phyloP scores from a whole-genome alignment of 2,888 invertebrate species.

The Synergus umbraculus region DNA sequence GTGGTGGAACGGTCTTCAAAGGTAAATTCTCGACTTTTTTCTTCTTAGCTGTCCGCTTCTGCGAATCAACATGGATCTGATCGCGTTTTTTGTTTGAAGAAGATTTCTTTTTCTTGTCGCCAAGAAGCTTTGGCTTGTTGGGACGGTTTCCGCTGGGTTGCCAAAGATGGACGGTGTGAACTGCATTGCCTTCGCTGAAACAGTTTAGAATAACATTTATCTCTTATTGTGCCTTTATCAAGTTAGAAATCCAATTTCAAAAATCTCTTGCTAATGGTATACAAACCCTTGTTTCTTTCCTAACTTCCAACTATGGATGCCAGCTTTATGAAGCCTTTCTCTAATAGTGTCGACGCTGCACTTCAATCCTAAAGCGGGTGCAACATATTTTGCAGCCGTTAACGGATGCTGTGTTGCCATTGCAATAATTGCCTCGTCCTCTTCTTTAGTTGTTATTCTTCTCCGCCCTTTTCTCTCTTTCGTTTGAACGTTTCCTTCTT shows the following conservation, averaged over 20 bases:
- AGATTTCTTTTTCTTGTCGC: slow-evolving; percentile 67
- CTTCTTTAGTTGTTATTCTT: slow-evolving; percentile 74
- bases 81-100: slow-evolving; percentile 59
- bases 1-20: slow-evolving; percentile 58
- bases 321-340: slow-evolving; percentile 74
- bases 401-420: slow-evolving; percentile 75
- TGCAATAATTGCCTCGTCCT: slow-evolving; percentile 75
- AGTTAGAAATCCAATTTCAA: neutral
- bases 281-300: slow-evolving; percentile 74
- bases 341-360: slow-evolving; percentile 75
- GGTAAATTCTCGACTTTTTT: slow-evolving; percentile 56
- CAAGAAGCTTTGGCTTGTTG: slow-evolving; percentile 68
- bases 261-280: neutral
- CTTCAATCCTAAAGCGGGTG: slow-evolving; percentile 73
- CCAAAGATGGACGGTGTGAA: slow-evolving; percentile 75
- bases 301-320: slow-evolving; percentile 76
- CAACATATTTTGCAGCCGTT: slow-evolving; percentile 75
- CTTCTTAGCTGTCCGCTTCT: slow-evolving; percentile 55
- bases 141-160: slow-evolving; percentile 75
- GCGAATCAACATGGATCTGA: slow-evolving; percentile 40
- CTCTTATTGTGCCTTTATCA: neutral
- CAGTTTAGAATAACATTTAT: neutral
- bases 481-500: slow-evolving; percentile 75
- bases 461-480: slow-evolving; percentile 75
- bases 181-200: slow-evolving; percentile 72